Percentiles rank a stretch among this genome's conserved stretches.
Evolutionary conservation across 2,113 vertebrate genomes (phyloP).

Genomic region (Capra hircus): DNA sequence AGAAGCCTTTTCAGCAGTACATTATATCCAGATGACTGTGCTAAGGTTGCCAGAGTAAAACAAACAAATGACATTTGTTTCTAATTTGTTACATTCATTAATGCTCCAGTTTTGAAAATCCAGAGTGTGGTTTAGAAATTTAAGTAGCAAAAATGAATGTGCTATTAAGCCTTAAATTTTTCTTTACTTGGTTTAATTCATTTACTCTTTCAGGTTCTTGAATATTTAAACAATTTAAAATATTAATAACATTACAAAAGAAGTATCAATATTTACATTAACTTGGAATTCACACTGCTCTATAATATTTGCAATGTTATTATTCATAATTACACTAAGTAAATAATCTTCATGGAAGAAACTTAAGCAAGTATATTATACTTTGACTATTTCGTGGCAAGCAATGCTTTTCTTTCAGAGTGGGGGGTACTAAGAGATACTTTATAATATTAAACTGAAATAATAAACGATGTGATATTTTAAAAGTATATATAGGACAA

Average conservation of each 20-base stretch:
- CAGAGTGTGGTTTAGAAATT: slow-evolving; percentile 1
- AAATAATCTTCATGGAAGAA: background rate
- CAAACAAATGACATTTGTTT: background rate
- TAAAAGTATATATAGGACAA: background rate
- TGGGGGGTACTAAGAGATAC: background rate
- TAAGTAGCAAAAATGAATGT: background rate
- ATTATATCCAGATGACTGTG: background rate
- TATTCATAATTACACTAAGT: slow-evolving; percentile 27
- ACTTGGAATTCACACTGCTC: background rate
- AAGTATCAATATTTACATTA: slow-evolving; percentile 34
- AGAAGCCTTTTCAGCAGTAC: background rate
- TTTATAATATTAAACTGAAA: background rate
- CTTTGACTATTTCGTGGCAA: background rate
- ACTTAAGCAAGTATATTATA: background rate
- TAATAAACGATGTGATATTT: background rate
- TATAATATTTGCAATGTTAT: background rate
- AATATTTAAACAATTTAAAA: slow-evolving; percentile 55
- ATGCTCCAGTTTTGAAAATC: background rate
- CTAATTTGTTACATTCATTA: background rate
- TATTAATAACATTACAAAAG: slow-evolving; percentile 1
- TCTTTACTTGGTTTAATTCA: slow-evolving; percentile 43
- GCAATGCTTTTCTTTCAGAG: background rate
- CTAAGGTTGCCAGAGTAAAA: background rate
- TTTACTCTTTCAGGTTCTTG: slow-evolving; percentile 13
- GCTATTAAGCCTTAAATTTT: slow-evolving; percentile 4